Base-by-base conservation (phyloP, 2,113 vertebrate genomes). In the Crotalus viridis region DNA sequence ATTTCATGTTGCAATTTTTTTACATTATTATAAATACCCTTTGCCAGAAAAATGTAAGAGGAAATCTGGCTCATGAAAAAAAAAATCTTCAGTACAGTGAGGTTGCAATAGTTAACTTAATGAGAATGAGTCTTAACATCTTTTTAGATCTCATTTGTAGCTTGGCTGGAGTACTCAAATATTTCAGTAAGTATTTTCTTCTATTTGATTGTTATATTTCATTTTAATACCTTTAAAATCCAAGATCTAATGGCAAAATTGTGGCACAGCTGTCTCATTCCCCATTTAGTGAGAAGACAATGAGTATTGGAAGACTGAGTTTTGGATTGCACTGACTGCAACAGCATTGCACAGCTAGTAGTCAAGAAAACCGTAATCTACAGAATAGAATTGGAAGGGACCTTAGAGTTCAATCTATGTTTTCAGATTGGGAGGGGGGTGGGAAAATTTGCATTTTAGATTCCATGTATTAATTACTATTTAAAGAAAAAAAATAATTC, bases 151-250 rank as follows among this genome's bases (percentile, higher is more conserved):
- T 87, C 46, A 87, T 59, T 5, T 94, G 94, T 93, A 94, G 88
- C 64, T 85, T 94, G 92, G 61, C 28, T 95, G 92, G 93, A 95
- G 95, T 69, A 94, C 51, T 94, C 57, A 86, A 88, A 94, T 93
- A 56, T 92, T 89, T 55, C 85, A 55, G 57, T 26, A 89, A 64
- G 26, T n/a, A 64, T 64, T 64, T 64, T 64, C 69, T 91, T 89
- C 54, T 94, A 13, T 88, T 94, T 95, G 74, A 22, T 93, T 92
- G 59, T 95, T 93, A 94, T 5, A 51, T 28, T 91, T 89, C 90
- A 93, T 94, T 94, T 92, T 92, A 51, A 39, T 93, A 93, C 81
- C 93, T 95, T 94, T 61, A 39, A 95, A 91, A 52, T 88, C 64
- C 54, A 26, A 55, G 81, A 59, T 81, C 90, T 88, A 94, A 92